Evolutionary conservation across 2,797 vertebrate genomes (phyloP).

Genomic region (Luscinia luscinia): DNA sequence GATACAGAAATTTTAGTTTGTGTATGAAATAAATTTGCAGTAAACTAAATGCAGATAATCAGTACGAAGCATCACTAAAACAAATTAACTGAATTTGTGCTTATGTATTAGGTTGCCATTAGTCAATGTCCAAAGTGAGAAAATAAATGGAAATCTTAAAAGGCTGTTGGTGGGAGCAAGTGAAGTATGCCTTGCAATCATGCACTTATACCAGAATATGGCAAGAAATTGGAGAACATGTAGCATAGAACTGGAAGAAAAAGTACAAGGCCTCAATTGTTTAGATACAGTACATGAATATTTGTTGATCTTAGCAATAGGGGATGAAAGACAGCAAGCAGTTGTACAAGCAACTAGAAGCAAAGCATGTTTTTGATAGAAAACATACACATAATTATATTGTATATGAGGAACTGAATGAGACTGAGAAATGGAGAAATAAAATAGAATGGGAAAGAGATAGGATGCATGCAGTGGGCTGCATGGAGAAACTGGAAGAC

Average conservation of each 20-base stretch:
- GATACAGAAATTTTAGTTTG: neutral
- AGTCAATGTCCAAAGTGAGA: neutral
- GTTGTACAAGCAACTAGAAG: neutral
- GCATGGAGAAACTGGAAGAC: neutral
- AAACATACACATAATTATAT: neutral
- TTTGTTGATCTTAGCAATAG: neutral
- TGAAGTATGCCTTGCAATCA: neutral
- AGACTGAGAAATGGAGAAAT: neutral
- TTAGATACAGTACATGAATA: neutral
- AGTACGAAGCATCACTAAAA: neutral
- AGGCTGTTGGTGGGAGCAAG: neutral
- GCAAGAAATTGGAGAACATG: neutral
- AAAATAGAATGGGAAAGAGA: neutral
- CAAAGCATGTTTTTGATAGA: neutral
- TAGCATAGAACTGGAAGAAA: neutral
- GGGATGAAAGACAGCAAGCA: neutral
- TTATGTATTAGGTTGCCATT: neutral
- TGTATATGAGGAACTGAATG: neutral
- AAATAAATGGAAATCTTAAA: neutral
- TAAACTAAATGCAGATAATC: neutral
- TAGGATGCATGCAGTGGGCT: neutral
- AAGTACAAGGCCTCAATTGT: neutral
- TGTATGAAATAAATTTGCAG: neutral
- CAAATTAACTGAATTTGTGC: neutral
- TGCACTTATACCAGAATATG: neutral